phyloP scores from a whole-genome alignment of 2,888 invertebrate genomes.

The Himalopsyche japonica region DNA sequence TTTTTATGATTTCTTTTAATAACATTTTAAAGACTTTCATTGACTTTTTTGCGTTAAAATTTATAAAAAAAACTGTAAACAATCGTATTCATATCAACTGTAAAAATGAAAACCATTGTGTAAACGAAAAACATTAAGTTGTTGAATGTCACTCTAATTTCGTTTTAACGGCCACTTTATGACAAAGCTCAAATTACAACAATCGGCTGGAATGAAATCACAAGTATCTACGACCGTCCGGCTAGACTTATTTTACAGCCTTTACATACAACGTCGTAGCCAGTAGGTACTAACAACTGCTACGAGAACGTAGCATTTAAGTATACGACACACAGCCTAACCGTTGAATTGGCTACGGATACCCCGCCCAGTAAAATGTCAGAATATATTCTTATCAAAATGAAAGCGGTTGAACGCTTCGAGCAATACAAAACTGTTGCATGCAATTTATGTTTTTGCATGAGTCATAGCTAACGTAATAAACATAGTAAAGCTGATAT shows the following conservation, averaged over 20 bases:
- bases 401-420: not conserved
- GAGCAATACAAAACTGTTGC: conserved; percentile 2
- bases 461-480: not conserved
- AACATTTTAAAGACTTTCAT: too few species aligned
- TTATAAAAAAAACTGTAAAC: too few species aligned
- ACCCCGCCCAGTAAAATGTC: not conserved
- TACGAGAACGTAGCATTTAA: conserved; percentile 5
- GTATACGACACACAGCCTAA: conserved; percentile 1
- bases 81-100: too few species aligned
- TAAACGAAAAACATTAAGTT: too few species aligned
- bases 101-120: too few species aligned
- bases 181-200: conserved; percentile 29
- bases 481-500: not conserved
- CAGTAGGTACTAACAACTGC: not conserved
- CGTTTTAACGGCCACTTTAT: conserved; percentile 16
- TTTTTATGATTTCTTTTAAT: too few species aligned
- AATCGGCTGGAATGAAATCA: conserved; percentile 32
- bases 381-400: conserved; percentile 3
- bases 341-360: conserved; percentile 12
- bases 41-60: too few species aligned
- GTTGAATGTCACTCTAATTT: not conserved
- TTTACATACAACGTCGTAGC: not conserved
- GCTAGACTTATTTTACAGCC: conserved; percentile 32
- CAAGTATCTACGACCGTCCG: conserved; percentile 26
- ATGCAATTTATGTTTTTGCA: not conserved